These are phyloP conservation scores for Nudaria mundana DNA, from an alignment of 2,888 invertebrate species.

Conservation along the genomic window DNA sequence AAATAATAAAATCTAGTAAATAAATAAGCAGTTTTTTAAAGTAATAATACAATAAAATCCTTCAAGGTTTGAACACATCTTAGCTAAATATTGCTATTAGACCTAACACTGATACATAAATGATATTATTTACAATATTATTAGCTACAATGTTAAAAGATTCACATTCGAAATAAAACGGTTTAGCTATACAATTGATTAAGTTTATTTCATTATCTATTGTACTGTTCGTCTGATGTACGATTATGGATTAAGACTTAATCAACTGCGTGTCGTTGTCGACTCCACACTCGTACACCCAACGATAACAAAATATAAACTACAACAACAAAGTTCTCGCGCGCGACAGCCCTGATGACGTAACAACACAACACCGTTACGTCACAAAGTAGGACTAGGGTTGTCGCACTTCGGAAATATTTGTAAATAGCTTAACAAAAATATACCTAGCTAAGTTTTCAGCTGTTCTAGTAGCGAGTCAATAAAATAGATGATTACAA, in stretches of 20 bases:
- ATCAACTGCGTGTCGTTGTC: not conserved
- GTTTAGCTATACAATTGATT: constrained; percentile 55
- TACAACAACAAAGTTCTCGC: constrained; percentile 21
- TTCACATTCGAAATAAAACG: constrained; percentile 44
- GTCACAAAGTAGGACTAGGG: constrained; percentile 10
- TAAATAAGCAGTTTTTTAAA: constrained; percentile 65
- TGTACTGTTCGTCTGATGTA: constrained; percentile 29
- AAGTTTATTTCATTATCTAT: constrained; percentile 46
- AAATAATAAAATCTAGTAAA: constrained; percentile 69
- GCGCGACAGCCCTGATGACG: constrained; percentile 15
- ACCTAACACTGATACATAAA: constrained; percentile 57
- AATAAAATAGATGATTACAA: constrained; percentile 68
- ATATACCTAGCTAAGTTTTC: constrained; percentile 66
- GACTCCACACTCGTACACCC: constrained; percentile 6
- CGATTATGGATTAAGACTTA: not conserved
- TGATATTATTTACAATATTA: constrained; percentile 66
- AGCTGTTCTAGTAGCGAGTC: constrained; percentile 48
- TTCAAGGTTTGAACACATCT: constrained; percentile 76
- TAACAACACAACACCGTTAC: not conserved
- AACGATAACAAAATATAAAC: constrained; percentile 17
- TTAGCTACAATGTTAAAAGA: constrained; percentile 53
- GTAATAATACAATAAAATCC: constrained; percentile 57
- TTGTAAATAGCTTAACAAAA: constrained; percentile 68
- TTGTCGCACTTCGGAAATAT: constrained; percentile 16
- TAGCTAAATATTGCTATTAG: constrained; percentile 75